Conservation (phyloP, 2,888 invertebrate species). For the Chironomus riparius region DNA sequence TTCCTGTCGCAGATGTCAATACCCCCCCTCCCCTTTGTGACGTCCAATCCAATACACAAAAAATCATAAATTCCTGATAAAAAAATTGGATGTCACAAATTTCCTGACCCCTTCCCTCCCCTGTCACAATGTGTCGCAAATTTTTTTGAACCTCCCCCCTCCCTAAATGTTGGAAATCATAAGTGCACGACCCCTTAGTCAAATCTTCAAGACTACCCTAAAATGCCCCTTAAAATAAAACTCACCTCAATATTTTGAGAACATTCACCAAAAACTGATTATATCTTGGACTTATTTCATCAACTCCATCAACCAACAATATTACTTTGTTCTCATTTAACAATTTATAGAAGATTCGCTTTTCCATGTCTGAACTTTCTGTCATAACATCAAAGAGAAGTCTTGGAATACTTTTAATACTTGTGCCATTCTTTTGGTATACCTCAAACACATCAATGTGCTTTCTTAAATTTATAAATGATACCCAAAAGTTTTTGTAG, state of each 20-base stretch:
- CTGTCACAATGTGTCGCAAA: too few relatives aligned
- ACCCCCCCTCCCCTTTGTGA: too few relatives aligned
- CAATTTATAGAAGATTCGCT: background rate
- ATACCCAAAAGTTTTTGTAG: background rate
- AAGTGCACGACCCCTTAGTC: too few relatives aligned
- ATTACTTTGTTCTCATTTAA: background rate
- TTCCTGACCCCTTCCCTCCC: too few relatives aligned
- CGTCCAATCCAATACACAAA: too few relatives aligned
- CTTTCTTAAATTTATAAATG: background rate
- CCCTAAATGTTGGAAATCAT: too few relatives aligned
- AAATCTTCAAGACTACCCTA: too few relatives aligned
- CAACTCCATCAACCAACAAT: background rate
- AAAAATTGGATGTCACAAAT: too few relatives aligned
- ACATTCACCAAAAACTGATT: background rate
- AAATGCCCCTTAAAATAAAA: too few relatives aligned
- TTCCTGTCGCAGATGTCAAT: too few relatives aligned
- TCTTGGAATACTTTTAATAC: background rate
- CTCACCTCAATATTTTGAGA: background rate
- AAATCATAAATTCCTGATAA: too few relatives aligned
- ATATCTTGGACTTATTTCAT: background rate
- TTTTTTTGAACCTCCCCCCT: too few relatives aligned
- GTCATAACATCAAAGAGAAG: background rate
- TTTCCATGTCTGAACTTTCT: background rate
- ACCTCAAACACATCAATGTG: background rate
- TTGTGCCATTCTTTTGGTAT: background rate